Evolutionary conservation across 2,888 invertebrate species (phyloP).

Genomic region (Gnatocerus cornutus): DNA sequence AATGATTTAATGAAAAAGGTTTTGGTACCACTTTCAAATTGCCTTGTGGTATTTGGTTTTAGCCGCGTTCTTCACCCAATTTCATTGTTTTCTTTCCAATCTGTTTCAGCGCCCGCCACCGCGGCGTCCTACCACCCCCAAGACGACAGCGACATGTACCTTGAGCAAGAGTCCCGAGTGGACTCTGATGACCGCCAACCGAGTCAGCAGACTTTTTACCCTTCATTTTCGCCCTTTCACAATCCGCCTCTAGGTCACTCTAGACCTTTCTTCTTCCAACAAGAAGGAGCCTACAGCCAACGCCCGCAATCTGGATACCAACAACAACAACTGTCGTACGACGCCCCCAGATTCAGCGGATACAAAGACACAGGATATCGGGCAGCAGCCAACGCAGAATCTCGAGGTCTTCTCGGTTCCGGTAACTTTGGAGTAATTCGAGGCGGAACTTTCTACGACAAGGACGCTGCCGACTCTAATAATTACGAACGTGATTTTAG

Average conservation of each 20-base stretch:
- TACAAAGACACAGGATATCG: constrained; percentile 60
- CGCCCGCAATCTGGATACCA: constrained; percentile 70
- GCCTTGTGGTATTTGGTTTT: background rate
- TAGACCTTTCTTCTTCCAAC: constrained; percentile 76
- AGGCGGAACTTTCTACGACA: constrained; percentile 89
- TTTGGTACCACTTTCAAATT: background rate
- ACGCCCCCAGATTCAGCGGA: constrained; percentile 67
- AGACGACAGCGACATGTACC: constrained; percentile 28
- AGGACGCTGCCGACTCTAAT: constrained; percentile 74
- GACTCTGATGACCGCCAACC: constrained; percentile 52
- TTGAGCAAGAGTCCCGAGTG: constrained; percentile 42
- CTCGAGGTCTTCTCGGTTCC: constrained; percentile 82
- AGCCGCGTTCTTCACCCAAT: no score
- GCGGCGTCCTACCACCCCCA: background rate
- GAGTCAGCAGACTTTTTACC: constrained; percentile 79
- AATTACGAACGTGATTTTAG: constrained; percentile 73
- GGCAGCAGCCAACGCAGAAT: constrained; percentile 48
- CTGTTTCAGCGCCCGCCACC: background rate
- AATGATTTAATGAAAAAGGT: background rate
- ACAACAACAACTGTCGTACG: constrained; percentile 63
- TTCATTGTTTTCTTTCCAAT: background rate
- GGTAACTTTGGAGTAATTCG: constrained; percentile 91
- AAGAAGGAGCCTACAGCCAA: constrained; percentile 77
- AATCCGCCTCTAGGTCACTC: constrained; percentile 78
- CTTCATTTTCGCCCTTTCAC: constrained; percentile 75